These are phyloP conservation scores for Pollenia amentaria DNA, from an alignment of 2,888 invertebrate genomes.

Conservation along the genomic window DNA sequence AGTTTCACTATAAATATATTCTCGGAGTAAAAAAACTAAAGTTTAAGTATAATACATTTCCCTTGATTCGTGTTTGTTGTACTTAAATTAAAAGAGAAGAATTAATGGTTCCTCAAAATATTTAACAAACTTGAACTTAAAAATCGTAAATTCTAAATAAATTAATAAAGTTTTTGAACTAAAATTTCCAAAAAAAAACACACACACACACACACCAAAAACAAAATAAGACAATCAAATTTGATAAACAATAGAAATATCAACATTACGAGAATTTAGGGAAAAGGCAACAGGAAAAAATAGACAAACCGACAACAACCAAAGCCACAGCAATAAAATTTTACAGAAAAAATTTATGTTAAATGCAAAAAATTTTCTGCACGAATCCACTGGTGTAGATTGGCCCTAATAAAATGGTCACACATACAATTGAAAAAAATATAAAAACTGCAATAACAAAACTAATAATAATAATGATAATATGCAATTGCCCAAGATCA, in stretches of 20 bases:
- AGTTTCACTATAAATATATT: no score
- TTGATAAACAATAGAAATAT: conserved; percentile 59
- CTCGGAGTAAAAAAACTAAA: no score
- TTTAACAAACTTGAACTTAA: conserved; percentile 53
- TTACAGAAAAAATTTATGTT: conserved; percentile 4
- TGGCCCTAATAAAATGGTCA: conserved; percentile 9
- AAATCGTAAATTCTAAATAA: conserved; percentile 27
- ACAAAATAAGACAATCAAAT: conserved; percentile 53
- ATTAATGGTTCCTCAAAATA: not conserved
- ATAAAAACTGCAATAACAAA: not conserved
- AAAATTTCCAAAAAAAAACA: conserved; percentile 57
- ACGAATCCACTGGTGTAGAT: conserved; percentile 29
- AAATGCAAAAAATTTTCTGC: not conserved
- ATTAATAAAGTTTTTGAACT: conserved; percentile 37
- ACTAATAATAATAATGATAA: conserved; percentile 44
- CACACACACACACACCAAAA: not conserved
- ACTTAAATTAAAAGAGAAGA: conserved; percentile 5
- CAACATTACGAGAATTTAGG: conserved; percentile 37
- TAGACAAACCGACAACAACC: conserved; percentile 27
- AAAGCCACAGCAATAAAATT: conserved; percentile 36
- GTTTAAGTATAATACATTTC: no score
- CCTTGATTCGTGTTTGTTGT: conserved; percentile 35
- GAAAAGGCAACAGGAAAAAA: conserved; percentile 4
- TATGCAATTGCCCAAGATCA: conserved; percentile 52
- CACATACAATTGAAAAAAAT: conserved; percentile 20